Evolutionary conservation across 2,113 vertebrate genomes (phyloP).

Genomic region (Perca fluviatilis): DNA sequence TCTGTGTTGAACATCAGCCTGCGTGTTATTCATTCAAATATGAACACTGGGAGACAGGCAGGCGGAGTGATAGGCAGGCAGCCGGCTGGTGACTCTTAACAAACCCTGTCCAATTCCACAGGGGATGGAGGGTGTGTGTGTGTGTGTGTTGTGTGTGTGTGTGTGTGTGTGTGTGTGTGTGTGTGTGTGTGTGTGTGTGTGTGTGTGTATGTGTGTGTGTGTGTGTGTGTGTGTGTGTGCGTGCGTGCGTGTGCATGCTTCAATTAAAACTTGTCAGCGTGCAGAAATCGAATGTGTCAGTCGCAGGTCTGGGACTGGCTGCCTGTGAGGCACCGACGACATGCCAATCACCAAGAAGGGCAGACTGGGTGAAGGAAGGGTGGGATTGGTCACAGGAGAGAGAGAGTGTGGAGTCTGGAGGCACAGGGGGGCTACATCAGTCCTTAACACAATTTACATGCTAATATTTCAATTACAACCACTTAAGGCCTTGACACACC

Average conservation of each 20-base stretch:
- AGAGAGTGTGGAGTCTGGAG: neutral
- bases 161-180: slow-evolving; percentile 1
- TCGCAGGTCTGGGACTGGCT: slow-evolving; percentile 22
- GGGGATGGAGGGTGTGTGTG: neutral
- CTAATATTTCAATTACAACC: slow-evolving; percentile 14
- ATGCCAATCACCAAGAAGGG: slow-evolving; percentile 40
- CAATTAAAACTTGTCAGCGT: slow-evolving; percentile 52
- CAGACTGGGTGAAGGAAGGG: neutral
- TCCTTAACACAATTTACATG: neutral
- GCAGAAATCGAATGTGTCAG: slow-evolving; percentile 65
- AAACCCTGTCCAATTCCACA: slow-evolving; percentile 28
- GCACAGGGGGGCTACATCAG: neutral
- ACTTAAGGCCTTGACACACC: too few relatives aligned
- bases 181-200: slow-evolving; percentile 1
- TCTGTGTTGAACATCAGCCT: slow-evolving; percentile 51
- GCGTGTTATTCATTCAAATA: slow-evolving; percentile 61
- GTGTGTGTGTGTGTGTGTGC: neutral
- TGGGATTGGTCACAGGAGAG: slow-evolving; percentile 38
- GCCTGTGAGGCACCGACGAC: slow-evolving; percentile 31
- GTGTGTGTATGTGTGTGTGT: neutral
- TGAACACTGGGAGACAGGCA: slow-evolving; percentile 30
- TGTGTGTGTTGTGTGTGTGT: neutral
- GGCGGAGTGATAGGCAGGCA: slow-evolving; percentile 39
- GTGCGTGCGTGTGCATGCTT: slow-evolving; percentile 19
- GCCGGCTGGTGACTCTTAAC: slow-evolving; percentile 43